These are phyloP conservation scores for Circaetus cinerascens DNA, from an alignment of 2,113 vertebrate species.

Conservation along the genomic window DNA sequence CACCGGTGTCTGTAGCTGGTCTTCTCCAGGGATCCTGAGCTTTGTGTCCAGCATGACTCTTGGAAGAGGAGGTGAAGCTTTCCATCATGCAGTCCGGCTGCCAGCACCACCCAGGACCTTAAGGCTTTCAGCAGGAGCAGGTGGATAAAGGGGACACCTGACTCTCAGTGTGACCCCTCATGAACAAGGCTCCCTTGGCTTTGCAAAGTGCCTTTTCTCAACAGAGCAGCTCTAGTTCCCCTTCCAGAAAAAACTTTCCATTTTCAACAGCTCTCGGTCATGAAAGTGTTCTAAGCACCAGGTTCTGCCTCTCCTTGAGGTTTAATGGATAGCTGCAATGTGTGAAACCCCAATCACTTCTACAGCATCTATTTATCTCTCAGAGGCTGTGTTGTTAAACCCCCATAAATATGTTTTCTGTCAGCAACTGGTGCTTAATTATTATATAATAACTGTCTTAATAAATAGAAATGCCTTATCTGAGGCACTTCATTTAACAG, in stretches of 20 bases:
- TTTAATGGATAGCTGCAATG: neutral
- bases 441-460: constrained; percentile 24
- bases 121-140: neutral
- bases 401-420: constrained; percentile 18
- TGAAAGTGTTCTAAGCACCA: neutral
- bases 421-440: constrained; percentile 52
- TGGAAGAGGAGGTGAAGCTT: neutral
- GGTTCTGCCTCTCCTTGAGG: neutral
- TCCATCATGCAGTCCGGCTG: neutral
- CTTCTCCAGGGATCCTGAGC: neutral
- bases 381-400: neutral
- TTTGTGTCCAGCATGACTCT: neutral
- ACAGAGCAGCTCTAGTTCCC: neutral
- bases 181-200: neutral
- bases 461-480: constrained; percentile 25
- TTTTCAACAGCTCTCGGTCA: neutral
- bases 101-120: neutral
- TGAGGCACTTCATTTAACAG: neutral
- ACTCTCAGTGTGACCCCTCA: neutral
- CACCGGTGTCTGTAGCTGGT: neutral
- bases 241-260: neutral
- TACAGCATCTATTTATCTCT: neutral
- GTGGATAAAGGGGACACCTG: neutral
- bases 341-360: neutral
- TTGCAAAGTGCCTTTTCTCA: neutral